phyloP scores from a whole-genome alignment of 23 tunicate species.

The Botrylloides violaceus region DNA sequence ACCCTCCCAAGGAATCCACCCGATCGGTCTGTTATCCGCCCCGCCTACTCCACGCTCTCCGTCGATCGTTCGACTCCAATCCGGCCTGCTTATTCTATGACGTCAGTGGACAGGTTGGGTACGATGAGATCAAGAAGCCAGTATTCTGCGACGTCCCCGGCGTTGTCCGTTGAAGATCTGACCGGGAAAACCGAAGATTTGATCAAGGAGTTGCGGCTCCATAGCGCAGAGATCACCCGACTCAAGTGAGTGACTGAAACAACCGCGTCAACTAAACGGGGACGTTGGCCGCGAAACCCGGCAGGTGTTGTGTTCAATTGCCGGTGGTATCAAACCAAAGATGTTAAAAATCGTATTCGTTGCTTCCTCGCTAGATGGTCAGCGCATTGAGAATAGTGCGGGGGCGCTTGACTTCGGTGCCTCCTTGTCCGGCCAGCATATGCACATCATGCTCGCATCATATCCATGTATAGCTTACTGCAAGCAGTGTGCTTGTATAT shows the following conservation, averaged over 20 bases:
- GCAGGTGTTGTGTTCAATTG: too few relatives aligned
- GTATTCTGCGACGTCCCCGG: neutral
- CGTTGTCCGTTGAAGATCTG: constrained; percentile 11
- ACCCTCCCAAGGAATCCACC: neutral
- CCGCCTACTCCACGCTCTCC: neutral
- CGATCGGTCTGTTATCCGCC: neutral
- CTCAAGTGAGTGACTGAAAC: neutral
- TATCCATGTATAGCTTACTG: too few relatives aligned
- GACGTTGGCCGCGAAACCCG: too few relatives aligned
- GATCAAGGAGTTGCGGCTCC: constrained; percentile 19
- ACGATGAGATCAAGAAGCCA: neutral
- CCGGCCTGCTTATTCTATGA: neutral
- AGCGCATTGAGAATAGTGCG: too few relatives aligned
- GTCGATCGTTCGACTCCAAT: neutral
- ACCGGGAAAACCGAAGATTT: constrained; percentile 15
- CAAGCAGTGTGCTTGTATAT: too few relatives aligned
- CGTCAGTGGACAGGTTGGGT: neutral
- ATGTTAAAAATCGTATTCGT: too few relatives aligned
- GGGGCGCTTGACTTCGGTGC: too few relatives aligned
- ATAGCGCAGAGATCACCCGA: neutral
- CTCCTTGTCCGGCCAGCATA: too few relatives aligned
- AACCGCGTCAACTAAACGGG: too few relatives aligned
- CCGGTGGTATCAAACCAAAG: too few relatives aligned
- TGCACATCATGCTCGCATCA: too few relatives aligned
- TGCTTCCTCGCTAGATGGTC: too few relatives aligned